phyloP scores from a whole-genome alignment of 1,140 invertebrate species.

The Hormaphis cornu region DNA sequence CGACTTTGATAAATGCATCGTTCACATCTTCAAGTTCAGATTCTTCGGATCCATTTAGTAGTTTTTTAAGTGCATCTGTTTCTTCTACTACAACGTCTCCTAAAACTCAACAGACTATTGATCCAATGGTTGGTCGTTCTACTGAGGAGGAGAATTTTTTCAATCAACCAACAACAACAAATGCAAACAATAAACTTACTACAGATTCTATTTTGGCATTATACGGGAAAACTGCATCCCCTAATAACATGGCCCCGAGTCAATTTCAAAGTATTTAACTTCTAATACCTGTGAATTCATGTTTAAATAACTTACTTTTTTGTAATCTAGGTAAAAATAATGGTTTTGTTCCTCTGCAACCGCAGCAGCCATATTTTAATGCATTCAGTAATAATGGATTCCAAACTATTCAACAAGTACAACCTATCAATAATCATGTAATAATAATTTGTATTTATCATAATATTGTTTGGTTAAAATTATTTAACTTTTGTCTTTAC shows the following conservation, averaged over 20 bases:
- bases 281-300: neutral
- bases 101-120: constrained; percentile 36
- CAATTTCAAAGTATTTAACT: constrained; percentile 12
- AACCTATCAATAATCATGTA: neutral
- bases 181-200: constrained; percentile 72
- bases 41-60: constrained; percentile 57
- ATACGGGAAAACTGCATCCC: constrained; percentile 56
- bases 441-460: neutral
- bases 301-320: neutral
- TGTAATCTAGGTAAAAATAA: constrained; percentile 22
- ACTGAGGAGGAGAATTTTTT: constrained; percentile 82
- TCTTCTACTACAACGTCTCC: constrained; percentile 36
- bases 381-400: constrained; percentile 15
- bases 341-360: constrained; percentile 9
- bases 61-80: constrained; percentile 61
- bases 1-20: constrained; percentile 21
- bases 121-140: constrained; percentile 39
- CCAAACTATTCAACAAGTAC: neutral
- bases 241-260: neutral
- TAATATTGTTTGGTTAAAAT: neutral
- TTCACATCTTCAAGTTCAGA: constrained; percentile 45
- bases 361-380: constrained; percentile 12
- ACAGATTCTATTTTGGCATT: constrained; percentile 89
- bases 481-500: neutral
- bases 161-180: constrained; percentile 61